Evolutionary conservation across 2,888 invertebrate species (phyloP), one percentile per base, ranked within the genome.

Genomic region (Thymelicus acteon): DNA sequence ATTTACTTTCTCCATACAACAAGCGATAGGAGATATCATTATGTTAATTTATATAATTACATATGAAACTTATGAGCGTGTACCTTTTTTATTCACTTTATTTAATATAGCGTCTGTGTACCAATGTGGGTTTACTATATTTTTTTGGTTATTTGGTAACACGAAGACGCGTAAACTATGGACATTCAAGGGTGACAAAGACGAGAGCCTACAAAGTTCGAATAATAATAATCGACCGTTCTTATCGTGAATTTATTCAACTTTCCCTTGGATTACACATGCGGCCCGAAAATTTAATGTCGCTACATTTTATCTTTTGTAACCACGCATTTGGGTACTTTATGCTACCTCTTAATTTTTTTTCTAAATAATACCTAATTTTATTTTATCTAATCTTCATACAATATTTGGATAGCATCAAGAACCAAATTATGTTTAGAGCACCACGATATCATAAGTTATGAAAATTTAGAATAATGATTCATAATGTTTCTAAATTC

Each of bases 121-220:
- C 74, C 87, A 91, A 52, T 91, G 90, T 77, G 86, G 87, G 0
- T 77, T 86, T 49, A 85, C 92, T 0, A 87, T 88, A 60, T 73
- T 83, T 8, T 93, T 92, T 75, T 93, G 93, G 93, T 79, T 93
- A 6, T 88, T 91, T 69, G 92, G 89, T 1, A 93, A 92, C 72
- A 79, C 80, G 1, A 84, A 84, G 6, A 93, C 93, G 0, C 82
- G 92, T 75, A 79, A 80, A 44, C 68, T 90, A 67, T 93, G 92
- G 92, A 79, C 68, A 64, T 80, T 78, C 60, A 73, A 61, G 73
- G 72, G 12, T 10, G 19, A 54, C 10, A 54, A 54, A 3, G 31
- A 31, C 31, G 54, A 54, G 24, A 24, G 5, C 7, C 4, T 54
- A 24, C 54, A 24, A 24, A 24, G 54, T 54, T 5, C 54, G 12